Evolutionary conservation across 23 tunicate genomes (phyloP).

Genomic region (Clavelina lepadiformis): DNA sequence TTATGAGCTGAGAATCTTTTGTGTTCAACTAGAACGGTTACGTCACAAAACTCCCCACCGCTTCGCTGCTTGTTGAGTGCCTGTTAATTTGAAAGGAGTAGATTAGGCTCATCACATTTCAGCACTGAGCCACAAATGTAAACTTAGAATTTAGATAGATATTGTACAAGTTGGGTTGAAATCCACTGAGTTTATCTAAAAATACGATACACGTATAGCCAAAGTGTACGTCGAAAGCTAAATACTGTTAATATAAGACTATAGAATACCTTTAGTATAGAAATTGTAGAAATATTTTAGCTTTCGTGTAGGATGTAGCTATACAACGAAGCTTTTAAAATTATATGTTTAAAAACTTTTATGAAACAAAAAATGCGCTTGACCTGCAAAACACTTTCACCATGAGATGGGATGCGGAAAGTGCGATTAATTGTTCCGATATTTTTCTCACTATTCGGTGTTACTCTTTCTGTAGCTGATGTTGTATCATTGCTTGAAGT

Average conservation of each 20-base stretch:
- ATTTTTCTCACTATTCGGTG: neutral
- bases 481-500: slow-evolving; percentile 12
- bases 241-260: neutral
- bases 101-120: neutral
- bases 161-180: neutral
- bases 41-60: slow-evolving; percentile 82
- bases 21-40: slow-evolving; percentile 86
- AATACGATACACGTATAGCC: neutral
- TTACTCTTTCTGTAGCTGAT: neutral
- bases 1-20: slow-evolving; percentile 67
- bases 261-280: neutral
- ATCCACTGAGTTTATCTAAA: too few relatives aligned
- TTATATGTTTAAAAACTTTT: neutral
- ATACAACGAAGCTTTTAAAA: too few relatives aligned
- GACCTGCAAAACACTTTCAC: slow-evolving; percentile 57
- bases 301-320: too few relatives aligned
- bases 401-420: slow-evolving; percentile 78
- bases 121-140: too few relatives aligned
- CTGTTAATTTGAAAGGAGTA: neutral
- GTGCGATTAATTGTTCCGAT: slow-evolving; percentile 42
- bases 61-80: slow-evolving; percentile 56
- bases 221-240: neutral
- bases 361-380: neutral
- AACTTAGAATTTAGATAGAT: neutral
- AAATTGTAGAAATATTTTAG: too few relatives aligned